These are phyloP conservation scores for Heterodera carotae DNA, from an alignment of 1,140 invertebrate species.

Conservation along the genomic window DNA sequence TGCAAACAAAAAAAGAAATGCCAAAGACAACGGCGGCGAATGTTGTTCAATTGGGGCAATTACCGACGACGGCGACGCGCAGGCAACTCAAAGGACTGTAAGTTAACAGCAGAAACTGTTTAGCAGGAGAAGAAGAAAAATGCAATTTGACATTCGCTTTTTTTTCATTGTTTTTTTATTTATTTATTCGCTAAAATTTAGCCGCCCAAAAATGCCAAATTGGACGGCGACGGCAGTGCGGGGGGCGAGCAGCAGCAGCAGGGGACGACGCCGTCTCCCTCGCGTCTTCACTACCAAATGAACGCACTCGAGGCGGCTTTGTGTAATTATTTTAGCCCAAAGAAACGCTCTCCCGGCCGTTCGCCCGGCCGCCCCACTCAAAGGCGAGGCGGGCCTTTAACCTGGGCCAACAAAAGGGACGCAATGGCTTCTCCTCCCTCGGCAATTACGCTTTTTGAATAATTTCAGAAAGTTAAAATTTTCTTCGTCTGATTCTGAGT, in stretches of 20 bases:
- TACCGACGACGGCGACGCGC: no score
- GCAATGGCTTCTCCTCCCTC: not conserved
- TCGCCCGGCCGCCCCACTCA: not conserved
- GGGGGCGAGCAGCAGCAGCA: not conserved
- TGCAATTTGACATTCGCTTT: no score
- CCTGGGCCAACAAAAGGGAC: not conserved
- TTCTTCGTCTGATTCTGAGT: slow-evolving; percentile 24
- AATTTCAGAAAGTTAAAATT: slow-evolving; percentile 23
- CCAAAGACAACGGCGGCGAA: not conserved
- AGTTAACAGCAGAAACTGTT: no score
- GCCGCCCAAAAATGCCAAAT: slow-evolving; percentile 28
- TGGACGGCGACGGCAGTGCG: slow-evolving; percentile 2
- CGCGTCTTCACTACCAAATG: slow-evolving; percentile 25
- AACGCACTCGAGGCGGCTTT: slow-evolving; percentile 13
- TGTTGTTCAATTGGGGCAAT: no score
- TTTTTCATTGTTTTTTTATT: no score
- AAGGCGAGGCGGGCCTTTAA: not conserved
- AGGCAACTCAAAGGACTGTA: not conserved
- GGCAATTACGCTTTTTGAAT: not conserved
- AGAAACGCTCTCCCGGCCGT: slow-evolving; percentile 27
- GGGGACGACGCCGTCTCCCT: slow-evolving; percentile 21
- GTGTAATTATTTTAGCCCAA: slow-evolving; percentile 32
- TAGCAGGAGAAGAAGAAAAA: no score
- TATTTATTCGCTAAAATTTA: not conserved
- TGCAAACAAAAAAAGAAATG: not conserved